Percentiles rank a stretch among this genome's conserved stretches.
These are phyloP conservation scores for Beaufortia kweichowensis DNA, from an alignment of 2,113 vertebrate species.

Conservation along the genomic window DNA sequence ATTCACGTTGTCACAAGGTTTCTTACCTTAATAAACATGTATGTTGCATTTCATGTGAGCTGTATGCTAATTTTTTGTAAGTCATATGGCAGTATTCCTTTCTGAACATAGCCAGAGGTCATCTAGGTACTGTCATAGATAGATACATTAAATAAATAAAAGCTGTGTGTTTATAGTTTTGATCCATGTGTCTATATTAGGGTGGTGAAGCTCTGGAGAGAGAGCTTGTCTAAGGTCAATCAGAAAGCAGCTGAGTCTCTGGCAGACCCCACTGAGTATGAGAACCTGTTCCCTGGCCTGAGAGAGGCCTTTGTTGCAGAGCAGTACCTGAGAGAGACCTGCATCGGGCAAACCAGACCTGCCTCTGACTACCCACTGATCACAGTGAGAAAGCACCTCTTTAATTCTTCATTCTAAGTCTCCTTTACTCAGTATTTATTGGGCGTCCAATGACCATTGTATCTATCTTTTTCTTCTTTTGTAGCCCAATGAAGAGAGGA, in stretches of 20 bases:
- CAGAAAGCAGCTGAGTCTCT: conserved; percentile 97
- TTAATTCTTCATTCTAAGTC: too few species aligned
- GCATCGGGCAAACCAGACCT: conserved; percentile 74
- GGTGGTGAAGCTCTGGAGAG: conserved; percentile 95
- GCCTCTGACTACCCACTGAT: conserved; percentile 91
- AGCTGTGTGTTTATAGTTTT: not conserved
- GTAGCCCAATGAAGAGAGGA: conserved; percentile 96
- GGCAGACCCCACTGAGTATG: conserved; percentile 96
- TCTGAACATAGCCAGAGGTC: too few species aligned
- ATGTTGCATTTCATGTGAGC: too few species aligned
- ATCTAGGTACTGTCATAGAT: too few species aligned
- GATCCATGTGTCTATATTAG: conserved; percentile 58
- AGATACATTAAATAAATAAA: not conserved
- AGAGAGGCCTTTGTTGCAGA: conserved; percentile 93
- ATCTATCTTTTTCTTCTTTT: conserved; percentile 12
- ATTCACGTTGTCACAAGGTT: not conserved
- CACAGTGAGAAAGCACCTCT: conserved; percentile 75
- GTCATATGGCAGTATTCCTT: too few species aligned
- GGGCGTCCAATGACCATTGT: not conserved
- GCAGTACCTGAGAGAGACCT: conserved; percentile 83
- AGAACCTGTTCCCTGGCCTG: conserved; percentile 95
- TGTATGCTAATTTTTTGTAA: too few species aligned
- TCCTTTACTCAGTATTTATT: too few species aligned
- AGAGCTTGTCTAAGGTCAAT: conserved; percentile 91
- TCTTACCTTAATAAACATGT: too few species aligned